Evolutionary conservation across 2,888 invertebrate genomes (phyloP).

Genomic region (Philonicus albiceps): DNA sequence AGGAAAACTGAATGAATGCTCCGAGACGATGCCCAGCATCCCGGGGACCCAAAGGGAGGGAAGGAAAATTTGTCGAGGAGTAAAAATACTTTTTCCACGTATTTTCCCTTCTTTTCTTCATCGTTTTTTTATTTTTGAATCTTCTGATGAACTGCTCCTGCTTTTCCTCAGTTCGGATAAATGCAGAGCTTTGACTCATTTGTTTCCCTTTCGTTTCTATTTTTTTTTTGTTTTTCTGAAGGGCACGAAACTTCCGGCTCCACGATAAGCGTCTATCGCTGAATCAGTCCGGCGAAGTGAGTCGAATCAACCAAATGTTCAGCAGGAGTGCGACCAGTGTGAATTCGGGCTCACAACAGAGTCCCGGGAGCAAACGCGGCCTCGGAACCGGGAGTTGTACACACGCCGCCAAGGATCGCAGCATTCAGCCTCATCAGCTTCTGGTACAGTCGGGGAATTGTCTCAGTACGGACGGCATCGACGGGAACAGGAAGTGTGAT

Average conservation of each 20-base stretch:
- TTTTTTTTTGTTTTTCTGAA: slow-evolving; percentile 48
- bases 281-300: slow-evolving; percentile 53
- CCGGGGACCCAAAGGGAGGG: background rate
- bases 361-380: background rate
- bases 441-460: background rate
- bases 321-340: slow-evolving; percentile 25
- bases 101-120: background rate
- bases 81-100: slow-evolving; percentile 44
- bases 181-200: slow-evolving; percentile 31
- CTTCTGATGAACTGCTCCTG: background rate
- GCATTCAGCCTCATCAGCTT: background rate
- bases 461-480: background rate
- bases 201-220: slow-evolving; percentile 44
- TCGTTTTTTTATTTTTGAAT: background rate
- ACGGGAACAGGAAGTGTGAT: background rate
- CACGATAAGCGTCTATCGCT: slow-evolving; percentile 50
- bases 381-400: background rate
- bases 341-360: background rate
- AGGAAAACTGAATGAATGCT: slow-evolving; percentile 18
- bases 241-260: slow-evolving; percentile 53
- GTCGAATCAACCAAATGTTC: slow-evolving; percentile 54
- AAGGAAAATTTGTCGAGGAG: slow-evolving; percentile 41
- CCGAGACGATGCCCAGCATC: background rate
- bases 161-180: background rate
- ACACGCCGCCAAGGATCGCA: background rate